These are phyloP conservation scores for Thalassoma bifasciatum DNA, from an alignment of 2,113 vertebrate species.

Conservation along the genomic window DNA sequence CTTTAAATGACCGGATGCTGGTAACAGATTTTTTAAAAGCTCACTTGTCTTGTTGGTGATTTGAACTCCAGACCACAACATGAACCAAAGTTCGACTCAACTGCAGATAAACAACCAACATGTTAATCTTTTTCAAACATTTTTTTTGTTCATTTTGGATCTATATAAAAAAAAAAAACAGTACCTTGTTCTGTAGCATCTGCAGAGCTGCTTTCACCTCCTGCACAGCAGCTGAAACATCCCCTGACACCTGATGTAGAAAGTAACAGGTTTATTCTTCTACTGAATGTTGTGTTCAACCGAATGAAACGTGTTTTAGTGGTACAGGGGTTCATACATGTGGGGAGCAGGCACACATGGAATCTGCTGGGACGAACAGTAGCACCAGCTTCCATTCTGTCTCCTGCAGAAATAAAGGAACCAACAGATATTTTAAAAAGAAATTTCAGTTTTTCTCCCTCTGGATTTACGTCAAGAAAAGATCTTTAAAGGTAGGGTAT, in stretches of 20 bases:
- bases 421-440: too few relatives aligned
- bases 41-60: slow-evolving; percentile 59
- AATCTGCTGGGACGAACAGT: slow-evolving; percentile 72
- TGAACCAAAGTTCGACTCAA: slow-evolving; percentile 74
- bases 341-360: slow-evolving; percentile 67
- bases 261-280: background rate
- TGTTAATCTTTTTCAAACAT: background rate
- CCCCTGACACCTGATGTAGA: slow-evolving; percentile 56
- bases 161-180: background rate
- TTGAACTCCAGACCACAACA: slow-evolving; percentile 71
- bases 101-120: slow-evolving; percentile 58
- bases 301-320: background rate
- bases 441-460: too few relatives aligned
- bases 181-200: slow-evolving; percentile 73
- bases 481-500: too few relatives aligned
- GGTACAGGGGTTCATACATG: slow-evolving; percentile 61
- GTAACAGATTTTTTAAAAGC: background rate
- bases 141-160: background rate
- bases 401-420: slow-evolving; percentile 42
- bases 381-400: slow-evolving; percentile 79
- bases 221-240: slow-evolving; percentile 53
- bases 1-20: too few relatives aligned
- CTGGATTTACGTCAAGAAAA: too few relatives aligned
- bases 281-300: too few relatives aligned
- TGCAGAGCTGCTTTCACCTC: slow-evolving; percentile 72